These are phyloP conservation scores for Eudemis profundana DNA, from an alignment of 2,888 invertebrate species.

Conservation along the genomic window DNA sequence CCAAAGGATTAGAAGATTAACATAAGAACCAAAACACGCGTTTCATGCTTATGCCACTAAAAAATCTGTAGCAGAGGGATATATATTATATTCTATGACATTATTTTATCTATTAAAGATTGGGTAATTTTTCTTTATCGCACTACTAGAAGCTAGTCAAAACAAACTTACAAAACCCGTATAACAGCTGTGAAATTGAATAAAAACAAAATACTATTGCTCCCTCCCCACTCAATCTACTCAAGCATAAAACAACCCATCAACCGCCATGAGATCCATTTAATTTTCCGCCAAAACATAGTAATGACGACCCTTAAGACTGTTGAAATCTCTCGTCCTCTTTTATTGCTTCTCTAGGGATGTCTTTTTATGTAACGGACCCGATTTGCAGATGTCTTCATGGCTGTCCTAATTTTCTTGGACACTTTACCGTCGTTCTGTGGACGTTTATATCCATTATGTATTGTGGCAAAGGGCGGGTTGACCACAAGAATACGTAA, in stretches of 20 bases:
- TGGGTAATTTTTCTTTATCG: too few species aligned
- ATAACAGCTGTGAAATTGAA: not conserved
- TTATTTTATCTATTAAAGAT: too few species aligned
- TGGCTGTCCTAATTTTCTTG: constrained; percentile 65
- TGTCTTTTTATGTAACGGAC: constrained; percentile 69
- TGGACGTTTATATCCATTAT: constrained; percentile 36
- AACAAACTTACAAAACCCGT: not conserved
- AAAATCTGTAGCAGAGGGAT: too few species aligned
- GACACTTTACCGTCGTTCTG: constrained; percentile 57
- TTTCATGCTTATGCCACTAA: too few species aligned
- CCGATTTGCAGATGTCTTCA: constrained; percentile 69
- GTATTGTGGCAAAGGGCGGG: constrained; percentile 24
- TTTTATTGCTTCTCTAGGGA: constrained; percentile 70
- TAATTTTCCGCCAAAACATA: constrained; percentile 73
- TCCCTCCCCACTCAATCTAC: constrained; percentile 3
- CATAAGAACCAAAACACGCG: too few species aligned
- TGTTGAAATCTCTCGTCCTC: constrained; percentile 63
- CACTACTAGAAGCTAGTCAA: not conserved
- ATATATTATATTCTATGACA: too few species aligned
- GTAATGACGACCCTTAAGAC: constrained; percentile 68
- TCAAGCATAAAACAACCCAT: constrained; percentile 39
- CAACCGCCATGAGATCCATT: constrained; percentile 61
- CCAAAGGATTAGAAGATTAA: too few species aligned
- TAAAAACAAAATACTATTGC: not conserved
- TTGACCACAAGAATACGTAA: constrained; percentile 21